These are phyloP conservation scores for Myrmophylax atrothorax DNA, from an alignment of 2,113 vertebrate genomes.

Conservation along the genomic window DNA sequence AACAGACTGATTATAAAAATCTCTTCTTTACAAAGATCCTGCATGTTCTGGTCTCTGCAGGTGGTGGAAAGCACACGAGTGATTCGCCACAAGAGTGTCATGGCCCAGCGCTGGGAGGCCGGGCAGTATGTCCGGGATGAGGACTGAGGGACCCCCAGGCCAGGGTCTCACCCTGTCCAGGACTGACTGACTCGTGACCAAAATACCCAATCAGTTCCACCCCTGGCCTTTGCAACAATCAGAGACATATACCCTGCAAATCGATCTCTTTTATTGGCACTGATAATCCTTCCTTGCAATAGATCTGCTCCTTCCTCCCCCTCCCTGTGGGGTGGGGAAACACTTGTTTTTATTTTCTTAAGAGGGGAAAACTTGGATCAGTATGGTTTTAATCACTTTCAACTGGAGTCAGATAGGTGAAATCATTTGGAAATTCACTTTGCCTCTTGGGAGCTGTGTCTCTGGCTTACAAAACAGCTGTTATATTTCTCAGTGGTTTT, in stretches of 20 bases:
- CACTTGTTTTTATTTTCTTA: not conserved
- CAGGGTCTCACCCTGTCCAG: accelerated
- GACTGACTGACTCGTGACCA: accelerated
- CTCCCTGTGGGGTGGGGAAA: not conserved
- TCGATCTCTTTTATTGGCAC: not conserved
- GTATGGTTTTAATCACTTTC: conserved; percentile 2
- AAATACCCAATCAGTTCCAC: not conserved
- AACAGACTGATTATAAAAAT: accelerated
- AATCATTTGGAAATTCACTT: not conserved
- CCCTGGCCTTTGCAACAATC: not conserved
- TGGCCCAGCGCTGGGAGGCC: conserved; percentile 85
- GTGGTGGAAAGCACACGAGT: conserved; percentile 86
- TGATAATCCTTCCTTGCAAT: not conserved
- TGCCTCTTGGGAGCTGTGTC: not conserved
- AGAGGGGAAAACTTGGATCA: not conserved
- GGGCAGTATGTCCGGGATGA: conserved; percentile 70
- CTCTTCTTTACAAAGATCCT: not conserved
- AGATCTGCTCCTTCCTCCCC: not conserved
- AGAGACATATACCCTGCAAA: not conserved
- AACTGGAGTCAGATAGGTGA: not conserved
- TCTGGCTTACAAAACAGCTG: not conserved
- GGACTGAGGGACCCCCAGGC: not conserved
- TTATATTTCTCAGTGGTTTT: not conserved
- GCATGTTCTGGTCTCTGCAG: conserved; percentile 33
- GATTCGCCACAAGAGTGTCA: conserved; percentile 76